phyloP scores from a whole-genome alignment of 2,888 invertebrate genomes.

The Spicauda simplicius region DNA sequence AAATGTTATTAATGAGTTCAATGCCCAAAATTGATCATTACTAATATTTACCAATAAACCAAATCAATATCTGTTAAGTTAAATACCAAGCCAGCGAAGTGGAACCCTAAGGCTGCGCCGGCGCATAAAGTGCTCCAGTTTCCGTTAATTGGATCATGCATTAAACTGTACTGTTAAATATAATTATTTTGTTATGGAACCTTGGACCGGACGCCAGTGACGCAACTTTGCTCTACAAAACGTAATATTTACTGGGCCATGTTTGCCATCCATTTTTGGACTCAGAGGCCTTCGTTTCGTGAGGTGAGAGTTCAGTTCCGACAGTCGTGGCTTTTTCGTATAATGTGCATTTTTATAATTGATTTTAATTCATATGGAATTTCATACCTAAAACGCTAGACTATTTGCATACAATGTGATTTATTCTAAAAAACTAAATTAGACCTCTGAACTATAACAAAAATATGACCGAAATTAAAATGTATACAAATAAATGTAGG shows the following conservation, averaged over 20 bases:
- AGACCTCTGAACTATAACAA: too few relatives aligned
- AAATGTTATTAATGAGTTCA: too few relatives aligned
- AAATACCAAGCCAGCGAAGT: slow-evolving; percentile 1
- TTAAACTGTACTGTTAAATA: slow-evolving; percentile 46
- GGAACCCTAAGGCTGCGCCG: slow-evolving; percentile 31
- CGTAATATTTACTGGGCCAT: slow-evolving; percentile 45
- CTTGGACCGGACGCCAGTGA: slow-evolving; percentile 47
- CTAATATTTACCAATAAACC: background rate
- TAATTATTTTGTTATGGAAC: slow-evolving; percentile 52
- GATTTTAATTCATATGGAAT: background rate
- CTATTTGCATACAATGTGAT: too few relatives aligned
- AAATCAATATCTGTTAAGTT: background rate
- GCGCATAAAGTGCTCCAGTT: slow-evolving; percentile 50
- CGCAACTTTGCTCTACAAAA: slow-evolving; percentile 51
- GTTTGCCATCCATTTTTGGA: slow-evolving; percentile 76
- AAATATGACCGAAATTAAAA: too few relatives aligned
- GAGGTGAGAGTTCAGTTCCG: slow-evolving; percentile 53
- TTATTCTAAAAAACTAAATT: too few relatives aligned
- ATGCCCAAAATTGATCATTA: background rate
- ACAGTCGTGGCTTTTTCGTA: background rate
- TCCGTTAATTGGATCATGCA: slow-evolving; percentile 52
- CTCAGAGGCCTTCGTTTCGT: slow-evolving; percentile 65
- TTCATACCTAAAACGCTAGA: too few relatives aligned
- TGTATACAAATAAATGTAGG: too few relatives aligned
- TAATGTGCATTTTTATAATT: background rate